These are phyloP conservation scores for Gnathochromis pfefferi DNA, from an alignment of 2,113 vertebrate species.

Conservation along the genomic window DNA sequence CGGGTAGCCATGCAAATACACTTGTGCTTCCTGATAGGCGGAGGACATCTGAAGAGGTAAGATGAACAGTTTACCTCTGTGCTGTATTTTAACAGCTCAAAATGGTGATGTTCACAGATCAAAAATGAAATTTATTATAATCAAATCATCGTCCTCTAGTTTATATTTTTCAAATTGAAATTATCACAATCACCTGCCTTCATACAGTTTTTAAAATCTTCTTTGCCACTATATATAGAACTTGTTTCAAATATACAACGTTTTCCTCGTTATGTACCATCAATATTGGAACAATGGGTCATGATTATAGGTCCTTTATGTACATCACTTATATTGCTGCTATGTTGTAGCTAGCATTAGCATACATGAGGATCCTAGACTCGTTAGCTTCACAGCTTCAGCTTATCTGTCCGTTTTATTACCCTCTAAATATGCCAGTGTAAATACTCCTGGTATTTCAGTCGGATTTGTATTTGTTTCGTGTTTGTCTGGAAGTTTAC, in stretches of 20 bases:
- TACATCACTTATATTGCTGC: background rate
- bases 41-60: slow-evolving; percentile 49
- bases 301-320: background rate
- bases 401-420: background rate
- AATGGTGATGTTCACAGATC: background rate
- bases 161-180: accelerated
- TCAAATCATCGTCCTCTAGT: background rate
- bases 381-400: accelerated
- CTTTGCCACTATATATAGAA: accelerated
- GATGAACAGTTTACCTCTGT: background rate
- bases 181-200: background rate
- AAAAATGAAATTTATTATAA: background rate
- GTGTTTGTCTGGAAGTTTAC: accelerated
- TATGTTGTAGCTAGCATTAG: background rate
- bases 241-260: accelerated
- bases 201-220: background rate
- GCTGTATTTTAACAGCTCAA: background rate
- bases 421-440: accelerated
- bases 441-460: background rate
- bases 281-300: accelerated
- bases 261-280: background rate
- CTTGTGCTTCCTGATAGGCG: slow-evolving; percentile 43
- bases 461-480: background rate
- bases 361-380: background rate
- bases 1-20: slow-evolving; percentile 60